These are phyloP conservation scores for Drosophila santomea DNA, from an alignment of 1,140 invertebrate species.

Conservation along the genomic window DNA sequence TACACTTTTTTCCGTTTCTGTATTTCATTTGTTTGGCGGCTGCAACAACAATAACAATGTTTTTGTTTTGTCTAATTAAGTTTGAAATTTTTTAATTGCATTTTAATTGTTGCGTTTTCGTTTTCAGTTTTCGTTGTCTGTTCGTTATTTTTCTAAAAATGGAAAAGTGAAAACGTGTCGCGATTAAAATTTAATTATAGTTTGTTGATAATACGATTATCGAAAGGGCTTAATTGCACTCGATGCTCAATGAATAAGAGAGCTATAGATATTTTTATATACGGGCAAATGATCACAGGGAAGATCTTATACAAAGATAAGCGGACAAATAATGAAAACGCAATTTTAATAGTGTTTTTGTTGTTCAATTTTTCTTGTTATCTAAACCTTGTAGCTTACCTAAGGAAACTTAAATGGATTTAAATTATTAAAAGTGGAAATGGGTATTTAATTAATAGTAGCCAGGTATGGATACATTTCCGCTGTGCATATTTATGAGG, in stretches of 20 bases:
- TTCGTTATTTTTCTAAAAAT: conserved; percentile 32
- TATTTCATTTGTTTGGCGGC: conserved; percentile 31
- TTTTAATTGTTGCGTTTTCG: conserved; percentile 69
- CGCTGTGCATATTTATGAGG: background rate
- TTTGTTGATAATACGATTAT: conserved; percentile 69
- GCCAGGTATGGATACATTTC: conserved; percentile 8
- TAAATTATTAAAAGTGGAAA: background rate
- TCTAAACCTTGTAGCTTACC: background rate
- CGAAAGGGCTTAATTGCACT: conserved; percentile 17
- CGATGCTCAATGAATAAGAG: conserved; percentile 11
- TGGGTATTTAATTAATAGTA: background rate
- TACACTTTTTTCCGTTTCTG: conserved; percentile 27
- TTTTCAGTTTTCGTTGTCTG: conserved; percentile 46
- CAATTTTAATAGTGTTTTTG: background rate
- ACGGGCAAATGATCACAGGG: background rate
- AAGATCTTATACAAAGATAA: conserved; percentile 5
- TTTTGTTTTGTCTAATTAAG: conserved; percentile 36
- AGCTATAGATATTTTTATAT: background rate
- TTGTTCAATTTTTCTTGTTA: background rate
- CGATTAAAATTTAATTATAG: conserved; percentile 63
- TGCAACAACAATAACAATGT: conserved; percentile 25
- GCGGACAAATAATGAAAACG: background rate
- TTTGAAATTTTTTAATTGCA: conserved; percentile 71
- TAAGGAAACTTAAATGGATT: background rate
- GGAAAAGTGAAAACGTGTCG: conserved; percentile 76